phyloP scores from a whole-genome alignment of 2,797 vertebrate genomes.

The Sciurus vulgaris region DNA sequence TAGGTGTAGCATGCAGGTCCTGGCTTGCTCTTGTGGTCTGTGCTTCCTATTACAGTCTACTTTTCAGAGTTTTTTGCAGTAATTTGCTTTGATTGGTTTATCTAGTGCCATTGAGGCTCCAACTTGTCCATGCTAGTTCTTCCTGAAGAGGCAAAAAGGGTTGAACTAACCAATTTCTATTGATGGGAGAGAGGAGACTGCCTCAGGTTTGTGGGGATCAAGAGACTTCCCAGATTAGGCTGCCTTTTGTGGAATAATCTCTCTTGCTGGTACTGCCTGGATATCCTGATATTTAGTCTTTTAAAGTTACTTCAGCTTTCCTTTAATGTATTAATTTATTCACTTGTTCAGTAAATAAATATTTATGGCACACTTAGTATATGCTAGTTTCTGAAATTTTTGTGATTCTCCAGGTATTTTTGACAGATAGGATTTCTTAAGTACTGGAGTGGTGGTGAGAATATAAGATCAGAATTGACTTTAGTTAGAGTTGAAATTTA shows the following conservation, averaged over 20 bases:
- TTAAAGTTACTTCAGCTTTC: neutral
- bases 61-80: conserved; percentile 49
- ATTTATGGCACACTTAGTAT: neutral
- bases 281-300: conserved; percentile 4
- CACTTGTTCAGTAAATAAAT: conserved; percentile 37
- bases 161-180: conserved; percentile 20
- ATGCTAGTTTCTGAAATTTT: conserved; percentile 43
- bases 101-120: neutral
- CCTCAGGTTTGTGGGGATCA: neutral
- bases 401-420: conserved; percentile 2
- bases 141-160: neutral
- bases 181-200: neutral
- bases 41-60: conserved; percentile 22
- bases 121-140: neutral
- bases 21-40: neutral
- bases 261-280: neutral
- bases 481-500: conserved; percentile 54
- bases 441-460: conserved; percentile 10
- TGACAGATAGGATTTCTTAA: conserved; percentile 21
- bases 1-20: neutral
- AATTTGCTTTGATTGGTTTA: conserved; percentile 1
- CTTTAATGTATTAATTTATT: conserved; percentile 57
- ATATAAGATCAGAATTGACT: conserved; percentile 18
- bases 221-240: neutral
- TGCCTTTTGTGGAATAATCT: neutral